Evolutionary conservation across 2,113 vertebrate species (phyloP).

Genomic region (Opisthocomus hoazin): DNA sequence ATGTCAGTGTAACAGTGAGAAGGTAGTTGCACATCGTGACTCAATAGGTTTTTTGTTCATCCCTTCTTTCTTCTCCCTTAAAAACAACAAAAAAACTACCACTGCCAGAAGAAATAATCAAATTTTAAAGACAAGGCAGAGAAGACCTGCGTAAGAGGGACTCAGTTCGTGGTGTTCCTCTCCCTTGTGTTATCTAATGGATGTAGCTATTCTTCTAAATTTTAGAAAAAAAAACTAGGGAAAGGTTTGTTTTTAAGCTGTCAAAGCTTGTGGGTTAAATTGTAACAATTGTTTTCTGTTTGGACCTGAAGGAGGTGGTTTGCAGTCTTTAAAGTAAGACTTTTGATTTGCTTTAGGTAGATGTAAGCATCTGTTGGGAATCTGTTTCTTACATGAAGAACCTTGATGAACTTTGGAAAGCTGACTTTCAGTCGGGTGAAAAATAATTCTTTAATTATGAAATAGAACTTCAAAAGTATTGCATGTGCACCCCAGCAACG

Average conservation of each 20-base stretch:
- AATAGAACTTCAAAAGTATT: neutral
- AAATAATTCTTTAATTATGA: neutral
- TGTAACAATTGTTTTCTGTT: neutral
- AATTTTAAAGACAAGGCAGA: neutral
- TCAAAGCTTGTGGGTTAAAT: neutral
- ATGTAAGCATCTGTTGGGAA: neutral
- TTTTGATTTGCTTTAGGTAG: neutral
- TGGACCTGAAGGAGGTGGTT: neutral
- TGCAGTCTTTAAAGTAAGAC: neutral
- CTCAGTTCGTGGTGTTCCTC: neutral
- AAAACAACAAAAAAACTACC: neutral
- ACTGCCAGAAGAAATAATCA: neutral
- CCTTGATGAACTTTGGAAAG: neutral
- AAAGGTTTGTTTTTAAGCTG: neutral
- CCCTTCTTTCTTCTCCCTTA: neutral
- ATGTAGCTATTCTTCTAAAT: neutral
- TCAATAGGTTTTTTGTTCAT: neutral
- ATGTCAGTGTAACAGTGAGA: neutral
- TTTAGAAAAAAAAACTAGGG: neutral
- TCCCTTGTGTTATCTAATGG: neutral
- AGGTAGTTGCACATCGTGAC: neutral
- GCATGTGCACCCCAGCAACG: neutral
- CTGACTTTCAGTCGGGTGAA: neutral
- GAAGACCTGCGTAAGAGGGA: neutral
- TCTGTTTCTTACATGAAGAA: neutral